Conservation (phyloP, 2,888 invertebrate species). For the Muschampia plurimacula region DNA sequence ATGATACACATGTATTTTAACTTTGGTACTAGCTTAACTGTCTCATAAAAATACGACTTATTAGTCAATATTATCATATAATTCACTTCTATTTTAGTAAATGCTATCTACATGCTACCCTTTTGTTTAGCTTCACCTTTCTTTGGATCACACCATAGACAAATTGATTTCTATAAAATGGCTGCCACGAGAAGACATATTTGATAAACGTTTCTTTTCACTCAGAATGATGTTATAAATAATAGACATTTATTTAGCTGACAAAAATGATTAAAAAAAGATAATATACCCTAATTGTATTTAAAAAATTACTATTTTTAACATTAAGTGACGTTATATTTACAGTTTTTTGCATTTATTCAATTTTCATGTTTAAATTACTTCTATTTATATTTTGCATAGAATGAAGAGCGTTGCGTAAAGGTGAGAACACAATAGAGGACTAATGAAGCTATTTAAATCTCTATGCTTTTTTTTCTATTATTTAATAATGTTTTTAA, state of each 20-base stretch:
- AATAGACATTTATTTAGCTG: background rate
- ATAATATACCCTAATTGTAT: background rate
- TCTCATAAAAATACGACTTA: conserved; percentile 57
- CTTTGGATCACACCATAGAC: conserved; percentile 80
- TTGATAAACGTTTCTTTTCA: conserved; percentile 53
- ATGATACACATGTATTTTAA: conserved; percentile 58
- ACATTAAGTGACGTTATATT: background rate
- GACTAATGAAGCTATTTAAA: background rate
- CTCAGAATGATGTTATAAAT: conserved; percentile 43
- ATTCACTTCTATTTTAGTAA: conserved; percentile 72
- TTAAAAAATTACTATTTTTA: background rate
- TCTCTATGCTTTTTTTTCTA: background rate
- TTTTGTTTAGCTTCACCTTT: conserved; percentile 86
- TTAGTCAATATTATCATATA: conserved; percentile 61
- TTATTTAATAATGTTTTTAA: too few species aligned
- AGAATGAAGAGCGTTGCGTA: background rate
- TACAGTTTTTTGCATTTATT: background rate
- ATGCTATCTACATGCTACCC: conserved; percentile 82
- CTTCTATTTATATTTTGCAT: background rate
- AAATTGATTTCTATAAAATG: conserved; percentile 78
- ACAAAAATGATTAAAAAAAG: background rate
- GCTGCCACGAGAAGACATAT: conserved; percentile 75
- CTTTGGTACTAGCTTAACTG: conserved; percentile 58
- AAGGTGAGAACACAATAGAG: background rate
- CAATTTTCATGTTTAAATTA: background rate